phyloP scores from a whole-genome alignment of 2,113 vertebrate species.

The Carollia perspicillata region DNA sequence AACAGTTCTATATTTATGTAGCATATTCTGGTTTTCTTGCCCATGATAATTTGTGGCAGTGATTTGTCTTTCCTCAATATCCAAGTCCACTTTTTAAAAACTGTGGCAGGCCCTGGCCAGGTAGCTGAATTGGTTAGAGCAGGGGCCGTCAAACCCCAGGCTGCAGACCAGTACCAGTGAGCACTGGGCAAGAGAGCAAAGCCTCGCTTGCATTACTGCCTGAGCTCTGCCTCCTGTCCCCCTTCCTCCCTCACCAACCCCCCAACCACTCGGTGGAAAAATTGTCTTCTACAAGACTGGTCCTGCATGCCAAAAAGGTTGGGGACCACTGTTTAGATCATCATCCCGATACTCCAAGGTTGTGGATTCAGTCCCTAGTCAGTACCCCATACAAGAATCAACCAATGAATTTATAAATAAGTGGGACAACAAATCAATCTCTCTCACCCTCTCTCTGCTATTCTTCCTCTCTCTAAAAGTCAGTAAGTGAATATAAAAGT shows the following conservation, averaged over 20 bases:
- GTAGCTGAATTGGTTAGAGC: neutral
- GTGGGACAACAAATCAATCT: neutral
- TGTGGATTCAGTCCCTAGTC: neutral
- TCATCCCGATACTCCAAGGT: neutral
- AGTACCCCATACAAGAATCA: neutral
- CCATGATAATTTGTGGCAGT: neutral
- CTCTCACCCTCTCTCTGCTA: neutral
- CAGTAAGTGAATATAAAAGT: neutral
- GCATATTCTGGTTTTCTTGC: slow-evolving; percentile 7
- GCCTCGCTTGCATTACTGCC: too few species aligned
- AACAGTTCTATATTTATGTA: neutral
- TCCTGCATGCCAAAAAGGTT: too few species aligned
- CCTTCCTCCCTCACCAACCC: too few species aligned
- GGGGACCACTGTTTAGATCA: too few species aligned
- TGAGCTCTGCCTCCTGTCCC: too few species aligned
- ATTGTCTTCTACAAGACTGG: too few species aligned
- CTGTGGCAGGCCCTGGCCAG: neutral
- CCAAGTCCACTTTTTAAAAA: neutral
- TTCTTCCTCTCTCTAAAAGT: neutral
- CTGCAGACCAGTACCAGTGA: too few species aligned
- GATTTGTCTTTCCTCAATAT: neutral
- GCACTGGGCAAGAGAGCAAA: too few species aligned
- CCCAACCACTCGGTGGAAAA: too few species aligned
- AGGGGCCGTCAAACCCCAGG: too few species aligned
- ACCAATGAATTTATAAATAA: neutral